Conservation (phyloP, 2,113 vertebrate genomes). For the Elaphurus davidianus region DNA sequence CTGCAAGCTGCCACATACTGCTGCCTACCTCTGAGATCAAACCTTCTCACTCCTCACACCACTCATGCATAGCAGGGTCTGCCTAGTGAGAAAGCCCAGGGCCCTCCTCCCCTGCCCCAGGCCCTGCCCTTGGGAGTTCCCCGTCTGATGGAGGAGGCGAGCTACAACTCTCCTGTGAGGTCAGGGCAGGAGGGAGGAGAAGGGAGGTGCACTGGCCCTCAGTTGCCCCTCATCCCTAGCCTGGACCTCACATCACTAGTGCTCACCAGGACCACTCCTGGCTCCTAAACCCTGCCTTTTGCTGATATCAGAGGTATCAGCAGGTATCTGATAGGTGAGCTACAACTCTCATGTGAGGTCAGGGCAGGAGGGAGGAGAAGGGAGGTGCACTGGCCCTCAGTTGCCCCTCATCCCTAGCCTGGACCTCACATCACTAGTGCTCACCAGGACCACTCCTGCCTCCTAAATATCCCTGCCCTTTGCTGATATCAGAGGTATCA, state of each 20-base stretch:
- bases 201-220: not conserved
- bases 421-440: not conserved
- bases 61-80: not conserved
- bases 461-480: not conserved
- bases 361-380: not conserved
- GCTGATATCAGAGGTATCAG: not conserved
- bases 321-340: not conserved
- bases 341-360: not conserved
- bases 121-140: not conserved
- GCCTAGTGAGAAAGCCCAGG: not conserved
- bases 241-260: not conserved
- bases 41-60: not conserved
- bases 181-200: not conserved
- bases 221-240: not conserved
- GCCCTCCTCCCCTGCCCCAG: not conserved
- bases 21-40: rapidly evolving
- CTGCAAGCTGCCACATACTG: not conserved
- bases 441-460: not conserved
- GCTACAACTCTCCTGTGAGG: not conserved
- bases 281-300: not conserved
- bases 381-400: not conserved
- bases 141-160: not conserved
- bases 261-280: not conserved
- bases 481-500: not conserved
- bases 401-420: not conserved